A percentile compares a stretch with the other conserved stretches of the same genome.
Conservation (phyloP, 2,113 vertebrate species). For the Myodes glareolus region DNA sequence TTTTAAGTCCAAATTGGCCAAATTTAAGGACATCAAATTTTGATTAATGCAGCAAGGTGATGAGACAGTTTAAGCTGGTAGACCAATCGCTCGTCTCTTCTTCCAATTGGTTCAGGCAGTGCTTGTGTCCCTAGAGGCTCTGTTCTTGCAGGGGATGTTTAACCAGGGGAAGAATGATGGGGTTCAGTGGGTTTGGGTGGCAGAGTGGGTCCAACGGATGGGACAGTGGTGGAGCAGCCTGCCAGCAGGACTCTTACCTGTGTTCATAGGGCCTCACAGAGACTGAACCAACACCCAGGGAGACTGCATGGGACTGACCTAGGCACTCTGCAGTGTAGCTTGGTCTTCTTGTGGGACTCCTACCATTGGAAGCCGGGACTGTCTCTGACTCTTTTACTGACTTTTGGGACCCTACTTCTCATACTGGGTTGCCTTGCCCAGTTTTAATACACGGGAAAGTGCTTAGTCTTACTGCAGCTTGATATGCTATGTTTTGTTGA, state of each 20-base stretch:
- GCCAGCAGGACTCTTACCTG: background rate
- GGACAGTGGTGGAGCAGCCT: too few relatives aligned
- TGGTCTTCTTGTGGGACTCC: background rate
- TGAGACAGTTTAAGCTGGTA: background rate
- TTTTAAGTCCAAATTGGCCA: background rate
- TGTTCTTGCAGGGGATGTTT: too few relatives aligned
- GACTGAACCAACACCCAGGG: background rate
- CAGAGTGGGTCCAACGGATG: too few relatives aligned
- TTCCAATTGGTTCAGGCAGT: too few relatives aligned
- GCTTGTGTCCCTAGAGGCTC: too few relatives aligned
- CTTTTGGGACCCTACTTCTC: background rate
- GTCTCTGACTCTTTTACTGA: background rate
- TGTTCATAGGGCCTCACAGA: background rate
- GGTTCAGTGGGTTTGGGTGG: too few relatives aligned
- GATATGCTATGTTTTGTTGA: background rate
- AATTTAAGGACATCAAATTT: constrained; percentile 24
- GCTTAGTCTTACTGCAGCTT: background rate
- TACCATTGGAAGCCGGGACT: background rate
- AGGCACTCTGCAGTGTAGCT: background rate
- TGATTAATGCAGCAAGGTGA: background rate
- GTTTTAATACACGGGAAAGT: background rate
- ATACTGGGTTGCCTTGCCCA: background rate
- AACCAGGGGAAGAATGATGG: too few relatives aligned
- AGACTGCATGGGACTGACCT: background rate
- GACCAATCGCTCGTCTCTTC: too few relatives aligned